Percentiles rank a stretch among this genome's conserved stretches.
Evolutionary conservation across 2,113 vertebrate genomes (phyloP).

Genomic region (Pituophis catenifer): DNA sequence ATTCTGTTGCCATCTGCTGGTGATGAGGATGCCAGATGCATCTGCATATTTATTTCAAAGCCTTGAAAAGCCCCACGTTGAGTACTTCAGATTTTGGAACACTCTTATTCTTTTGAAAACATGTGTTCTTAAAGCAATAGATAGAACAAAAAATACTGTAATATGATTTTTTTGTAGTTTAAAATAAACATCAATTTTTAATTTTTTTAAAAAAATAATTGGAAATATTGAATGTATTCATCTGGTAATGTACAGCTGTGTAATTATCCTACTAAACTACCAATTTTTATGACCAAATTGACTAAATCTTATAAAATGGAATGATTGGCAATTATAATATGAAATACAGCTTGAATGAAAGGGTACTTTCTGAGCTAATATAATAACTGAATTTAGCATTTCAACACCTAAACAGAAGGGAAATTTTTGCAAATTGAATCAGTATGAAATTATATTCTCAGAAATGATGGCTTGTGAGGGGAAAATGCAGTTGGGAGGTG

Average conservation of each 20-base stretch:
- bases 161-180: background rate
- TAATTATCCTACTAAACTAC: background rate
- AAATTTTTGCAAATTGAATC: background rate
- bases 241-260: background rate
- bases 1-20: conserved; percentile 18
- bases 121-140: no score
- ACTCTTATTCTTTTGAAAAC: no score
- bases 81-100: background rate
- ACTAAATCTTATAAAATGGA: background rate
- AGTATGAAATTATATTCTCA: background rate
- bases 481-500: background rate
- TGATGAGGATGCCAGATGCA: background rate
- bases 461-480: background rate
- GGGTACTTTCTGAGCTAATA: background rate
- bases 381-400: background rate
- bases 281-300: background rate
- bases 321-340: background rate
- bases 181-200: background rate
- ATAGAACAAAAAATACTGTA: background rate
- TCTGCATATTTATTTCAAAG: background rate
- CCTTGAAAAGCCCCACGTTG: background rate
- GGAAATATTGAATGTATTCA: background rate
- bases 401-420: background rate
- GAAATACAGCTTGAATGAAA: background rate
- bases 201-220: background rate